Evolutionary conservation across 2,113 vertebrate genomes (phyloP).

Genomic region (Canis aureus): DNA sequence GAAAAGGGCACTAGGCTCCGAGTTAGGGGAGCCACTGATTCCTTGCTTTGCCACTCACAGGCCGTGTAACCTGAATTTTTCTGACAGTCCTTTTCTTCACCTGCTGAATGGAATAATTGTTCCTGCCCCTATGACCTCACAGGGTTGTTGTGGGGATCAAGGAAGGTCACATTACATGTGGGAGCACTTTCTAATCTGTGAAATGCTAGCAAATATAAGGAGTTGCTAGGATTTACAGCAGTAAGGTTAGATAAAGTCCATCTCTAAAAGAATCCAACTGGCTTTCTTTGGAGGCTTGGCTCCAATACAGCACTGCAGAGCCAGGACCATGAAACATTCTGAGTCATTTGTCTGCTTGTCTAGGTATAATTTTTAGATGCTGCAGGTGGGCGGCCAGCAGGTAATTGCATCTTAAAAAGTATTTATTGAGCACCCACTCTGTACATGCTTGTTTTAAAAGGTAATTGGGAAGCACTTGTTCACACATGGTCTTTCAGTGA

Average conservation of each 20-base stretch:
- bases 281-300: constrained; percentile 46
- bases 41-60: not conserved
- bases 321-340: constrained; percentile 59
- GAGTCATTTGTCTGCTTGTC: constrained; percentile 73
- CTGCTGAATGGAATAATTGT: not conserved
- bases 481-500: constrained; percentile 67
- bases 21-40: not conserved
- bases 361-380: constrained; percentile 75
- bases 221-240: not conserved
- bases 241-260: not conserved
- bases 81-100: not conserved
- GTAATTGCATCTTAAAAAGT: constrained; percentile 71
- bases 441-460: constrained; percentile 73
- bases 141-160: not conserved
- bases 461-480: constrained; percentile 75
- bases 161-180: not conserved
- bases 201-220: not conserved
- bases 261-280: not conserved
- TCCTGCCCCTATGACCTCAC: not conserved
- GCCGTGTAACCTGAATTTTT: not conserved
- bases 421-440: constrained; percentile 79
- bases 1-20: not conserved
- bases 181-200: not conserved
- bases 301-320: not conserved
- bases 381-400: constrained; percentile 58